phyloP scores from a whole-genome alignment of 2,113 vertebrate genomes.

The Pagrus major region DNA sequence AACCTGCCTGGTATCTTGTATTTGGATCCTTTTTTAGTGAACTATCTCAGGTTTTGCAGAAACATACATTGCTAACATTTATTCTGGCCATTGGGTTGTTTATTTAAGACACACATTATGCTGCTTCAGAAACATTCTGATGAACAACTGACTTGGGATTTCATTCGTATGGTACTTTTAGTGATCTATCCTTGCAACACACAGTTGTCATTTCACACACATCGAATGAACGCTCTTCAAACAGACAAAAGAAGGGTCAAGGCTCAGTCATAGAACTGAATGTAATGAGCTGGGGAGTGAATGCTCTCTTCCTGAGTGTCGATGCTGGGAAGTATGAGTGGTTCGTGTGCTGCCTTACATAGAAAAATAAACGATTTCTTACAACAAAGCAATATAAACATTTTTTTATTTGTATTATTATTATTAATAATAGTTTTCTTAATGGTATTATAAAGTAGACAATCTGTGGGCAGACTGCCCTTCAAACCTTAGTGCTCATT shows the following conservation, averaged over 20 bases:
- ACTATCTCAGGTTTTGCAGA: too few species aligned
- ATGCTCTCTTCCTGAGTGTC: not conserved
- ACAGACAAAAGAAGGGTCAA: not conserved
- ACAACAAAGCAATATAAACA: too few species aligned
- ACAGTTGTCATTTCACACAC: not conserved
- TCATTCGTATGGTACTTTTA: conserved; percentile 24
- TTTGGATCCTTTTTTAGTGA: too few species aligned
- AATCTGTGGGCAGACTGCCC: conserved; percentile 42
- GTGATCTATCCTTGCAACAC: conserved; percentile 13
- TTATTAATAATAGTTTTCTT: not conserved
- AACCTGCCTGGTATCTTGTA: too few species aligned
- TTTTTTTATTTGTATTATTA: not conserved
- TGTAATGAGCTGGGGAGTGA: not conserved
- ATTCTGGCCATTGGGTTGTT: too few species aligned
- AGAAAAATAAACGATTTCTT: not conserved
- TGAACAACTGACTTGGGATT: not conserved
- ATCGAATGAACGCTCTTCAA: not conserved
- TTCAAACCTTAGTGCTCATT: conserved; percentile 53
- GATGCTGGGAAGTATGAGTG: not conserved
- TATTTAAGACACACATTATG: conserved; percentile 27
- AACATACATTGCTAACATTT: too few species aligned
- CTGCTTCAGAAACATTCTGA: not conserved
- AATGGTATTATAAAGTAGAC: not conserved
- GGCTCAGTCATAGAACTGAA: not conserved
- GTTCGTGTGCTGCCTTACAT: not conserved